Conservation (phyloP, 23 tunicate species). For the Corella eumyota region DNA sequence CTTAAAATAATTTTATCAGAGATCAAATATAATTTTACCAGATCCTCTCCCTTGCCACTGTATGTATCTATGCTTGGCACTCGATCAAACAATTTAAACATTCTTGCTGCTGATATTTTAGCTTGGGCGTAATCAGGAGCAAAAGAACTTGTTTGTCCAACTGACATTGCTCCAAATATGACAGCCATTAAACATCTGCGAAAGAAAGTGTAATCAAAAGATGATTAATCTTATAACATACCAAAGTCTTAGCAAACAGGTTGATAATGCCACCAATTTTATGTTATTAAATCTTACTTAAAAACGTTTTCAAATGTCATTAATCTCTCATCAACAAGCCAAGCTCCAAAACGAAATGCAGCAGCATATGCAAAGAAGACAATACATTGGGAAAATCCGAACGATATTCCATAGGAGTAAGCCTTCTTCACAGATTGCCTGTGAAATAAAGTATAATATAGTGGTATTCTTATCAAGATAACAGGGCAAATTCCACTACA, state of each 20-base stretch:
- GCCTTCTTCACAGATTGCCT: conserved; percentile 73
- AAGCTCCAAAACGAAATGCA: conserved; percentile 87
- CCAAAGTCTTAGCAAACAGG: too few relatives aligned
- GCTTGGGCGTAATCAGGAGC: conserved; percentile 85
- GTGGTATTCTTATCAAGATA: too few relatives aligned
- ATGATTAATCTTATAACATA: too few relatives aligned
- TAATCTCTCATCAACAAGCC: conserved; percentile 55
- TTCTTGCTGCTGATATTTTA: conserved; percentile 38
- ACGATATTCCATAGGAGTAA: conserved; percentile 66
- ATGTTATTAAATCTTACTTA: too few relatives aligned
- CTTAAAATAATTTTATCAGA: too few relatives aligned
- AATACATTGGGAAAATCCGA: conserved; percentile 88
- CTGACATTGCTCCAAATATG: conserved; percentile 88
- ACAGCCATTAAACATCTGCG: conserved; percentile 78
- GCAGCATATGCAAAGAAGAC: conserved; percentile 99
- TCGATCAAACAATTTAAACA: conserved; percentile 67
- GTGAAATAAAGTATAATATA: too few relatives aligned
- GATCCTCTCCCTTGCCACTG: conserved; percentile 33
- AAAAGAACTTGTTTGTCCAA: conserved; percentile 83
- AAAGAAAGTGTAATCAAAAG: too few relatives aligned
- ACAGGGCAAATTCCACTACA: too few relatives aligned
- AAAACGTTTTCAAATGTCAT: conserved; percentile 83
- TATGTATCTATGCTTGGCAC: conserved; percentile 57
- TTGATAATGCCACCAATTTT: too few relatives aligned
- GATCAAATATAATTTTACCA: too few relatives aligned